Base-by-base conservation (phyloP, 2,797 vertebrate species). In the Arrhamphus sclerolepis region DNA sequence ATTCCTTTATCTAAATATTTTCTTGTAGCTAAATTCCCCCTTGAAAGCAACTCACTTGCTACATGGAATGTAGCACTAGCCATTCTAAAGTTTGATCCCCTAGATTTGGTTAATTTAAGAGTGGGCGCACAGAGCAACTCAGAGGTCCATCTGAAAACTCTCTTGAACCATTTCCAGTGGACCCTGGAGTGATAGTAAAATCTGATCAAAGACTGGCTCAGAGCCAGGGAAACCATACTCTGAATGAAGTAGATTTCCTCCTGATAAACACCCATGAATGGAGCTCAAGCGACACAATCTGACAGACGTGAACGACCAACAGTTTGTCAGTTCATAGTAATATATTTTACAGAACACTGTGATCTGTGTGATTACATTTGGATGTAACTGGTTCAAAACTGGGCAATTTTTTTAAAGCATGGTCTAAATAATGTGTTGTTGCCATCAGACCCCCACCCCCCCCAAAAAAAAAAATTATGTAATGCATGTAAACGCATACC, bases 81-180 rank as follows among this genome's bases (percentile, higher is more conserved):
- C 34, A 14, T 38, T 38, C 34, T 39, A 8, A 46, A 21, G 0
- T 22, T 26, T 61, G 13, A 14, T 38, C 0, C 43, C 44, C n/a
- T 48, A 1, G 20, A 24, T 3, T 10, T 40, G 14, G n/a, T 61
- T 34, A 0, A 56, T 64, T 49, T 34, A 40, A 28, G 2, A 52
- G 7, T 9, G 3, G 26, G 17, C 57, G 60, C 17, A 5, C 34
- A 58, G 20, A 61, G 40, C 56, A 29, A 58, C 48, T 56, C 39
- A 39, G 46, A 24, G 38, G 7, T 57, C 41, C 31, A 41, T 39
- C 47, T 62, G 21, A 72, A 62, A 62, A 48, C 53, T 19, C n/a
- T 26, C 24, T 74, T 70, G 54, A 64, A 51, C 14, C 0, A 7
- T 26, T 56, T 77, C 34, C 54, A 72, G 44, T 40, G 28, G 57